Evolutionary conservation across 2,888 invertebrate species (phyloP).

Genomic region (Meteorus cinctellus): DNA sequence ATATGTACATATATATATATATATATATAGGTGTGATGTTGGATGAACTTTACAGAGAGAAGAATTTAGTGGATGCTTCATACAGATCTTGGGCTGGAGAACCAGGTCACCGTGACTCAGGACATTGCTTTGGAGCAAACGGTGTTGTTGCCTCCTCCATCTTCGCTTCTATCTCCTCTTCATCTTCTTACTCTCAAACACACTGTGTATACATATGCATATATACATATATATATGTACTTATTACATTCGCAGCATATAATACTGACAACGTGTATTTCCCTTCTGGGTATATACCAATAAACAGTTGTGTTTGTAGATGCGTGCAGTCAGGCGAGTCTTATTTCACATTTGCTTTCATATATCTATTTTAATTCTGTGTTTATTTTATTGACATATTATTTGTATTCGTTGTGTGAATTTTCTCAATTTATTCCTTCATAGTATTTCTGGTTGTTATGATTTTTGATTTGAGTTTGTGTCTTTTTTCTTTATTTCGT

Average conservation of each 20-base stretch:
- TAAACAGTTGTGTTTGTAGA: not conserved
- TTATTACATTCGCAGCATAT: not conserved
- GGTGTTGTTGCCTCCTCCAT: slow-evolving; percentile 53
- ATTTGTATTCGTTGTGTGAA: not conserved
- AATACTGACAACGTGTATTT: not conserved
- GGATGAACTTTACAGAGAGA: slow-evolving; percentile 41
- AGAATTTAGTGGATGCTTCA: slow-evolving; percentile 43
- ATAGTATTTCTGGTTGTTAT: not conserved
- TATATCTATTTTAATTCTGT: not conserved
- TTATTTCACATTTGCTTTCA: not conserved
- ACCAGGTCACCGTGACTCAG: slow-evolving; percentile 66
- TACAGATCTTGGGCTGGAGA: slow-evolving; percentile 62
- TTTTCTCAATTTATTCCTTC: not conserved
- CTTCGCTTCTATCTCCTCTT: slow-evolving; percentile 50
- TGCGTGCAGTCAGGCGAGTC: not conserved
- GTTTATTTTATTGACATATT: not conserved
- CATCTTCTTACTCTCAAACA: slow-evolving; percentile 7
- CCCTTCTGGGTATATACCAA: not conserved
- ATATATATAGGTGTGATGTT: slow-evolving; percentile 32
- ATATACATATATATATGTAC: not conserved
- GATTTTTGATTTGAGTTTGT: not conserved
- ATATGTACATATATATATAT: not conserved
- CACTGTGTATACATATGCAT: slow-evolving; percentile 21
- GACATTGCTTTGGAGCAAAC: slow-evolving; percentile 61
- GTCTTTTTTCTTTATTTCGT: not conserved